Conservation (phyloP, 2,113 vertebrate species). For the Megaceryle torquata region DNA sequence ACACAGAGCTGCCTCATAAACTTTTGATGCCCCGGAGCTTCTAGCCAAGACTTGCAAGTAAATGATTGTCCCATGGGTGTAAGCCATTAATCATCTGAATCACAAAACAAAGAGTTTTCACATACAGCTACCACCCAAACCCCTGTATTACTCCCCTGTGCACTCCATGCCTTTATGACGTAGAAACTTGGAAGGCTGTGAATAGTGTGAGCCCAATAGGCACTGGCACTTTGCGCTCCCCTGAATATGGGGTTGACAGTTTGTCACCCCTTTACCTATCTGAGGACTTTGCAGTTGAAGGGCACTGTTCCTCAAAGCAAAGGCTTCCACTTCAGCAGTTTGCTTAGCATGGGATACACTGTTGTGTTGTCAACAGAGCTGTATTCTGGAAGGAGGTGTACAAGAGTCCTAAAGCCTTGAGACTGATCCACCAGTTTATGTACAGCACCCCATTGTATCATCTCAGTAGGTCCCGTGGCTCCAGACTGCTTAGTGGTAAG, state of each 20-base stretch:
- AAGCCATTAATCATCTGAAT: constrained; percentile 38
- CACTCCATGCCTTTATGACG: neutral
- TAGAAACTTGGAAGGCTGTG: neutral
- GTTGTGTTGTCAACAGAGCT: neutral
- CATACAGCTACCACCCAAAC: neutral
- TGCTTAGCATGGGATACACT: neutral
- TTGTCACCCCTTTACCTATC: neutral
- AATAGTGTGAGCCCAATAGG: neutral
- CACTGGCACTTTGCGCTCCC: neutral
- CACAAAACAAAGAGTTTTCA: neutral
- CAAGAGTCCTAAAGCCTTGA: neutral
- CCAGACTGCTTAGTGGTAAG: neutral
- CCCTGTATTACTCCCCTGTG: neutral
- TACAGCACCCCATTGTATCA: neutral
- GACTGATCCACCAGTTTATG: neutral
- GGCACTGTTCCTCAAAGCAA: neutral
- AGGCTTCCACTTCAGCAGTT: neutral
- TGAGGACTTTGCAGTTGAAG: neutral
- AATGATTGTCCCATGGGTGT: constrained; percentile 21
- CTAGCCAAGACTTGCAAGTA: constrained; percentile 46
- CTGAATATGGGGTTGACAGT: fast-evolving
- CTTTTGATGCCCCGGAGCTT: constrained; percentile 29
- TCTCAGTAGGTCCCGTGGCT: neutral
- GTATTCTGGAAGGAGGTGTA: neutral
- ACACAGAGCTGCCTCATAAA: constrained; percentile 42